Evolutionary conservation across 2,797 vertebrate genomes (phyloP).

Genomic region (Malacoctenus gilli): DNA sequence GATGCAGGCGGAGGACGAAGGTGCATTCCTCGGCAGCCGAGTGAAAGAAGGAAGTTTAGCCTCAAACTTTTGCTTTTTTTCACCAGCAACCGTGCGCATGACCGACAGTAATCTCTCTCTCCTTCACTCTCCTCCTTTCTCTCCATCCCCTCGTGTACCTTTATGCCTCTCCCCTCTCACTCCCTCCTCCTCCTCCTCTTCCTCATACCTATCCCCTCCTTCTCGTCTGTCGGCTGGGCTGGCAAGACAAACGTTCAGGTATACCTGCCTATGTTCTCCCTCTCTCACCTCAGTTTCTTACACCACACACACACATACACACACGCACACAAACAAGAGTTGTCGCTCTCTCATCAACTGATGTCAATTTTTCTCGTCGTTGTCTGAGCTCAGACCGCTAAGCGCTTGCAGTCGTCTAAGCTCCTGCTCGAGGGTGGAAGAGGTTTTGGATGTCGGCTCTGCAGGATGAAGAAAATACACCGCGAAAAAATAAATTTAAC

Average conservation of each 20-base stretch:
- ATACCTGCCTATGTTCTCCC: slow-evolving; percentile 79
- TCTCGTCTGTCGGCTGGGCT: slow-evolving; percentile 78
- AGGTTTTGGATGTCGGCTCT: too few species aligned
- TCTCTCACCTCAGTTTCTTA: slow-evolving; percentile 74
- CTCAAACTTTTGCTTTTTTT: too few species aligned
- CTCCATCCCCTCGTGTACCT: slow-evolving; percentile 58
- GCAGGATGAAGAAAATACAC: too few species aligned
- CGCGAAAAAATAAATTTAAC: too few species aligned
- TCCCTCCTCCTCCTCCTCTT: slow-evolving; percentile 52
- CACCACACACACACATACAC: slow-evolving; percentile 50
- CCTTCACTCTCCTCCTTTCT: slow-evolving; percentile 67
- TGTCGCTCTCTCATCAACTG: slow-evolving; percentile 56
- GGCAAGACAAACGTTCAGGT: slow-evolving; percentile 86
- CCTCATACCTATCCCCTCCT: slow-evolving; percentile 48
- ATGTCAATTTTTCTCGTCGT: slow-evolving; percentile 23
- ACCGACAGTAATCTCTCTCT: slow-evolving; percentile 77
- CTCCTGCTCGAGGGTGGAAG: too few species aligned
- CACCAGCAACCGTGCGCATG: slow-evolving; percentile 40
- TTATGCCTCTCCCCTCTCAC: slow-evolving; percentile 36
- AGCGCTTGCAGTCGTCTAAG: not conserved
- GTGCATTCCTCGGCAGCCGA: not conserved
- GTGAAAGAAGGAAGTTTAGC: too few species aligned
- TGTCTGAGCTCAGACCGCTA: not conserved
- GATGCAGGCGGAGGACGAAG: slow-evolving; percentile 32
- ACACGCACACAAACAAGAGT: slow-evolving; percentile 31